phyloP scores from a whole-genome alignment of 2,113 vertebrate species.

The Delphinapterus leucas region DNA sequence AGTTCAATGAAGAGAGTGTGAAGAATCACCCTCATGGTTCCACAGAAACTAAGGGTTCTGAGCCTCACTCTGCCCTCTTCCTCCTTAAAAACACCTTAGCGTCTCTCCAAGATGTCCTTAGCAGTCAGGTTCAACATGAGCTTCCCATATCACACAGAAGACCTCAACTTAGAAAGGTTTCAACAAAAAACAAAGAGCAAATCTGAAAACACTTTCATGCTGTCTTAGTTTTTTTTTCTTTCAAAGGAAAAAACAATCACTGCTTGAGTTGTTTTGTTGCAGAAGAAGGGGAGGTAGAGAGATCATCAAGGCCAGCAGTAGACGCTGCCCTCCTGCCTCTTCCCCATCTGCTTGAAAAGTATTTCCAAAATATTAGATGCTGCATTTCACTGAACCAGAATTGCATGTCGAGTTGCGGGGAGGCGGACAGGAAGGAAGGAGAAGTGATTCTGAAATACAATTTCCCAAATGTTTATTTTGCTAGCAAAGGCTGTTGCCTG shows the following conservation, averaged over 20 bases:
- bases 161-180: neutral
- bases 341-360: slow-evolving; percentile 79
- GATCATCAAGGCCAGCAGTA: neutral
- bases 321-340: slow-evolving; percentile 73
- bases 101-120: neutral
- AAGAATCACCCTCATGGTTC: neutral
- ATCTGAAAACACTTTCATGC: neutral
- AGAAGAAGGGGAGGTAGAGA: neutral
- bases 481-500: slow-evolving; percentile 18
- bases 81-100: neutral
- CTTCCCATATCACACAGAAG: neutral
- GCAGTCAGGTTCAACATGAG: neutral
- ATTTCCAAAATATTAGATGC: slow-evolving; percentile 77
- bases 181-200: neutral
- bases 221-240: neutral
- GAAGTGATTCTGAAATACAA: slow-evolving; percentile 49
- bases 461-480: slow-evolving; percentile 71
- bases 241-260: neutral
- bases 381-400: slow-evolving; percentile 41
- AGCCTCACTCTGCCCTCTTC: neutral
- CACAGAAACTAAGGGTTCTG: neutral
- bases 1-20: slow-evolving; percentile 39
- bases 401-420: neutral
- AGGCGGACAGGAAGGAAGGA: neutral
- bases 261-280: slow-evolving; percentile 9